Percentiles rank a stretch among this genome's conserved stretches.
phyloP scores from a whole-genome alignment of 1,140 invertebrate species.

The Leptopilina clavipes region DNA sequence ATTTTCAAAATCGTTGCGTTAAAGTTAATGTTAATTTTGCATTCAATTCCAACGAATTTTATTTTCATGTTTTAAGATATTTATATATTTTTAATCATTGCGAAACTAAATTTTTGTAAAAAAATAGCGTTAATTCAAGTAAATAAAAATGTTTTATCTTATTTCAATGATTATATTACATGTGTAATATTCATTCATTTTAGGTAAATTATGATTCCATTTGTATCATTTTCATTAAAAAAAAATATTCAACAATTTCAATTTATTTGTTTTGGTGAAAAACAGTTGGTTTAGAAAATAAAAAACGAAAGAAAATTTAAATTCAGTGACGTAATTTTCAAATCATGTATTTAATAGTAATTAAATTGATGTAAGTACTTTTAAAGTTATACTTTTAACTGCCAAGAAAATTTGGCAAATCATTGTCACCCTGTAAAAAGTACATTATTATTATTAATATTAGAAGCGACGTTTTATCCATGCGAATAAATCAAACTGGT shows the following conservation, averaged over 20 bases:
- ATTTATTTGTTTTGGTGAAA: no score
- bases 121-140: no score
- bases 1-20: conserved; percentile 57
- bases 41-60: conserved; percentile 47
- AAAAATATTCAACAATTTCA: no score
- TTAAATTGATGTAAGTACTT: not conserved
- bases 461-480: not conserved
- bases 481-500: conserved; percentile 50
- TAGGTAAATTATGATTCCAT: no score
- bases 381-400: not conserved
- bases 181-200: no score
- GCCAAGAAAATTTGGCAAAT: not conserved
- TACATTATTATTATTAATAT: not conserved
- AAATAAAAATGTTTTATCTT: no score
- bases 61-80: conserved; percentile 35
- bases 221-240: no score
- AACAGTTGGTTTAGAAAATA: no score
- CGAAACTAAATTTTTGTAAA: conserved; percentile 11
- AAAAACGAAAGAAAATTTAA: no score
- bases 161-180: no score
- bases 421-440: conserved; percentile 7
- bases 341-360: no score
- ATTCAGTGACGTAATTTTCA: no score
- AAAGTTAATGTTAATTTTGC: conserved; percentile 43
- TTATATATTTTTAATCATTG: conserved; percentile 22